These are phyloP conservation scores for Oxyura jamaicensis DNA, from an alignment of 2,113 vertebrate genomes.

Conservation along the genomic window DNA sequence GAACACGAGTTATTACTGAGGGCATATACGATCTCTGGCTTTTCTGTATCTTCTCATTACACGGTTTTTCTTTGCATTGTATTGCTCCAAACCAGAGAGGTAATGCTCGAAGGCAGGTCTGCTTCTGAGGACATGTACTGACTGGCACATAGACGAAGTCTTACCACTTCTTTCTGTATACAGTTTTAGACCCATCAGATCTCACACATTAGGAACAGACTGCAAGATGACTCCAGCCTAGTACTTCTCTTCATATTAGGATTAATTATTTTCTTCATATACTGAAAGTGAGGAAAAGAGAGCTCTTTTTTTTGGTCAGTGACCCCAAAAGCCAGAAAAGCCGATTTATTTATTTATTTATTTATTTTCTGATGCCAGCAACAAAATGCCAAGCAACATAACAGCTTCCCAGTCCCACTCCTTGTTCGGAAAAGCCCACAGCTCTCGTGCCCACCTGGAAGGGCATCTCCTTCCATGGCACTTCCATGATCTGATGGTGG, in stretches of 20 bases:
- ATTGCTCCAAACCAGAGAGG: not conserved
- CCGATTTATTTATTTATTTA: no score
- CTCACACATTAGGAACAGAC: not conserved
- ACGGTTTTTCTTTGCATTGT: not conserved
- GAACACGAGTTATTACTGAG: not conserved
- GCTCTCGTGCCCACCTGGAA: not conserved
- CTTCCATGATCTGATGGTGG: not conserved
- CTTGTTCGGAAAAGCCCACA: no score
- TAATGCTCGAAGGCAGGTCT: not conserved
- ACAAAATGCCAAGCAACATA: not conserved
- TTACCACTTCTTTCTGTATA: not conserved
- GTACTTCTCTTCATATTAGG: not conserved
- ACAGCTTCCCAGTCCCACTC: not conserved
- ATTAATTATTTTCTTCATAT: no score
- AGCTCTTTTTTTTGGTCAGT: not conserved
- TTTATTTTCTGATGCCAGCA: not conserved
- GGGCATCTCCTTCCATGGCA: not conserved
- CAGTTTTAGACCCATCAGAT: not conserved
- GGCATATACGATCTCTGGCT: not conserved
- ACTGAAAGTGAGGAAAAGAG: not conserved
- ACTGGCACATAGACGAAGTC: not conserved
- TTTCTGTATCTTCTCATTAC: not conserved
- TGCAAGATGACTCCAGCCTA: not conserved
- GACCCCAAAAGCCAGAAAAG: not conserved
- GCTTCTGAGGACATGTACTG: not conserved